A percentile compares a stretch with the other conserved stretches of the same genome.
Conservation (phyloP, 2,888 invertebrate species). For the Unio delphinus region DNA sequence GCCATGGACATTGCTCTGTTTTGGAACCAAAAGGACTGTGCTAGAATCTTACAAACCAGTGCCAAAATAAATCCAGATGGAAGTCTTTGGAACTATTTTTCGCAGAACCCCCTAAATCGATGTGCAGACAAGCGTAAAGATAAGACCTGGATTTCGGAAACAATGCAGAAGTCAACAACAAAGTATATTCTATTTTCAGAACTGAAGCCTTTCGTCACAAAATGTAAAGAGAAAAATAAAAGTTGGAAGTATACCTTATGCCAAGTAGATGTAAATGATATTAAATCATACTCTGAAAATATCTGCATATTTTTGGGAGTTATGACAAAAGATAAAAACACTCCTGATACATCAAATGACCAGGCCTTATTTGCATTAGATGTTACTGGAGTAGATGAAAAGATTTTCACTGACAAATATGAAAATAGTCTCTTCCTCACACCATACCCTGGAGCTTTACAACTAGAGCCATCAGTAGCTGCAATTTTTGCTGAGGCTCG, state of each 20-base stretch:
- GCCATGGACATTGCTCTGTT: constrained; percentile 68
- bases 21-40: constrained; percentile 64
- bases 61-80: constrained; percentile 39
- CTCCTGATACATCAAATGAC: constrained; percentile 23
- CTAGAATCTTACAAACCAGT: constrained; percentile 40
- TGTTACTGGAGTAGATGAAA: constrained; percentile 40
- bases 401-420: constrained; percentile 25
- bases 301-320: constrained; percentile 62
- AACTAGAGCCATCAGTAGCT: constrained; percentile 58
- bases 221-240: constrained; percentile 22
- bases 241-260: constrained; percentile 40
- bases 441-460: constrained; percentile 53
- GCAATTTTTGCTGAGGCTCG: constrained; percentile 69
- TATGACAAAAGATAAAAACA: constrained; percentile 39
- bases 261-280: constrained; percentile 42
- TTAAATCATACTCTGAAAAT: constrained; percentile 40
- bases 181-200: constrained; percentile 63
- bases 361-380: constrained; percentile 66
- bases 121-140: constrained; percentile 65
- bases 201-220: constrained; percentile 47
- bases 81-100: constrained; percentile 61
- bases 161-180: constrained; percentile 45
- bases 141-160: constrained; percentile 56
- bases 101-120: constrained; percentile 61
- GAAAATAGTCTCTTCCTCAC: constrained; percentile 42